These are phyloP conservation scores for Sesia bembeciformis DNA, from an alignment of 2,888 invertebrate genomes.

Conservation along the genomic window DNA sequence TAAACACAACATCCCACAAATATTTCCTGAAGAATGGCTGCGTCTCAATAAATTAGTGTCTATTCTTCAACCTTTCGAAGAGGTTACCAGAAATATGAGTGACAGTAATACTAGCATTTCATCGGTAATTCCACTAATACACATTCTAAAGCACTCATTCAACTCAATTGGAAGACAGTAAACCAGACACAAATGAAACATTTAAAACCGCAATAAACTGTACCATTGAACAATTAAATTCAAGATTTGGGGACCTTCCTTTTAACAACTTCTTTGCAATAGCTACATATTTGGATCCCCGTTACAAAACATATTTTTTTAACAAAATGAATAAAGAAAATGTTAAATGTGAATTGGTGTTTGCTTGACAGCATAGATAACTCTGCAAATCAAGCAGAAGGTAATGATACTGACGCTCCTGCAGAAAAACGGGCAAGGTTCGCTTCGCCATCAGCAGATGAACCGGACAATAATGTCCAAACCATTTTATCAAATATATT, in stretches of 20 bases:
- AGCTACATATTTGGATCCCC: conserved; percentile 11
- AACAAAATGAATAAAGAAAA: conserved; percentile 9
- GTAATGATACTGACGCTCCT: conserved; percentile 1
- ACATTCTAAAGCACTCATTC: conserved; percentile 6
- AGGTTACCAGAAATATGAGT: conserved; percentile 12
- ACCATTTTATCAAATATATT: conserved; percentile 9
- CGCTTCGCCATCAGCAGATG: conserved; percentile 6
- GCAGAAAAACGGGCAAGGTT: conserved; percentile 10
- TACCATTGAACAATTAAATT: conserved; percentile 8
- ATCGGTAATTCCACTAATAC: conserved; percentile 14
- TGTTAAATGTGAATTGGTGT: conserved; percentile 3
- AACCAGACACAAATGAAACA: conserved; percentile 8
- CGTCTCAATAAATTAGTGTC: no score
- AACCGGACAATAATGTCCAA: conserved; percentile 7
- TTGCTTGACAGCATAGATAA: conserved; percentile 4
- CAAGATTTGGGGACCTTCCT: conserved; percentile 6
- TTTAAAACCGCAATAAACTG: conserved; percentile 8
- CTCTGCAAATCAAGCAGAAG: conserved; percentile 6
- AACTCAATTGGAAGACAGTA: conserved; percentile 5
- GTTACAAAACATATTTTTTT: conserved; percentile 10
- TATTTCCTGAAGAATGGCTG: no score
- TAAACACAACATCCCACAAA: no score
- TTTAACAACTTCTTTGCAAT: conserved; percentile 10
- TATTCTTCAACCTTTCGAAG: conserved; percentile 12
- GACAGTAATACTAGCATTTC: conserved; percentile 11